Percentiles rank a stretch among this genome's conserved stretches.
These are phyloP conservation scores for Caenorhabditis wallacei DNA, from an alignment of 2,888 invertebrate genomes.

Conservation along the genomic window DNA sequence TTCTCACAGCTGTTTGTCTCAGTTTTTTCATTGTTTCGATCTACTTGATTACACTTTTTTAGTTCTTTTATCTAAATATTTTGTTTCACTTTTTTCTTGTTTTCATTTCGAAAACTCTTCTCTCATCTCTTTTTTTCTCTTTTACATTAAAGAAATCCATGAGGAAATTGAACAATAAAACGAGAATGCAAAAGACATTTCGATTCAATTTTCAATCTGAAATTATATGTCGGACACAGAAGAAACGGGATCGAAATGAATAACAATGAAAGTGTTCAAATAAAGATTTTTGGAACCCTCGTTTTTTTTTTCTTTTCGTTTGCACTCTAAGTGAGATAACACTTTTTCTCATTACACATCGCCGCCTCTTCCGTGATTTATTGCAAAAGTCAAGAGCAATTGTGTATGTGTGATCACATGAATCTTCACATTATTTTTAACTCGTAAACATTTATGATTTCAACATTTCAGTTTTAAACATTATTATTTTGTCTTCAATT, in stretches of 20 bases:
- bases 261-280: constrained; percentile 24
- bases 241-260: not conserved
- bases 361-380: constrained; percentile 28
- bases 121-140: constrained; percentile 19
- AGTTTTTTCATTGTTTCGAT: constrained; percentile 25
- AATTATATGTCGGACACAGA: constrained; percentile 9
- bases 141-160: not conserved
- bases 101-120: constrained; percentile 24
- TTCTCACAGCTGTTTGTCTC: constrained; percentile 26
- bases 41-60: constrained; percentile 46
- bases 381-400: constrained; percentile 25
- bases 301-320: not conserved
- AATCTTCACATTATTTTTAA: constrained; percentile 6
- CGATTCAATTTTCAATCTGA: not conserved
- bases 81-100: constrained; percentile 35
- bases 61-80: constrained; percentile 31
- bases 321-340: constrained; percentile 41
- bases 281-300: not conserved
- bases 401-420: constrained; percentile 21
- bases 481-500: constrained; percentile 35
- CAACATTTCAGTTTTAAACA: constrained; percentile 19
- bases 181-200: constrained; percentile 7
- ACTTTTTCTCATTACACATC: constrained; percentile 36
- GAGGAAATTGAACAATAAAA: not conserved
- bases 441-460: constrained; percentile 44